Evolutionary conservation across 2,797 vertebrate genomes (phyloP).

Genomic region (Pristis pectinata): DNA sequence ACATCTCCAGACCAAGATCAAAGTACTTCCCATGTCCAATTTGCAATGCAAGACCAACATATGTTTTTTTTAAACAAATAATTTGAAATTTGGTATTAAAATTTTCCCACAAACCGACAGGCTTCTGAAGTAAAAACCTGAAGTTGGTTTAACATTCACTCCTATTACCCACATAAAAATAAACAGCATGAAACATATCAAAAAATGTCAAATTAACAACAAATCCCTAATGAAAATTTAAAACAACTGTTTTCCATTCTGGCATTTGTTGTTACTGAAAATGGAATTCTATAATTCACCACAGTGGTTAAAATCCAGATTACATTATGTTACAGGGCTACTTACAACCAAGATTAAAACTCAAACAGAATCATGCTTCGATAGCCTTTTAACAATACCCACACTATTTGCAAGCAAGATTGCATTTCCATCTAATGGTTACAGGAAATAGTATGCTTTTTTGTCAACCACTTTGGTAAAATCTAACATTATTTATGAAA

Average conservation of each 20-base stretch:
- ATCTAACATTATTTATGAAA: not conserved
- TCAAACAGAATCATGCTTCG: no score
- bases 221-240: not conserved
- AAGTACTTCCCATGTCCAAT: not conserved
- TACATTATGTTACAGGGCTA: not conserved
- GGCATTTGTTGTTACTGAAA: not conserved
- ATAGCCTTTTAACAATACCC: not conserved
- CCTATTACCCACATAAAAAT: not conserved
- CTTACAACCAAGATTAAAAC: not conserved
- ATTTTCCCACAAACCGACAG: not conserved
- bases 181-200: not conserved
- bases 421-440: not conserved
- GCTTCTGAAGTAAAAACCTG: not conserved
- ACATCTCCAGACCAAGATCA: not conserved
- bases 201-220: not conserved
- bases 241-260: not conserved
- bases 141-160: not conserved
- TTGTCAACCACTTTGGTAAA: not conserved
- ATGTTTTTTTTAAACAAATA: not conserved
- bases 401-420: not conserved
- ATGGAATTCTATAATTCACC: not conserved
- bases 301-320: not conserved
- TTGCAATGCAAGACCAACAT: not conserved
- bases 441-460: not conserved
- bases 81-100: not conserved